A percentile compares a stretch with the other conserved stretches of the same genome.
phyloP scores from a whole-genome alignment of 2,888 invertebrate genomes.

The Drosophila buzzatii region DNA sequence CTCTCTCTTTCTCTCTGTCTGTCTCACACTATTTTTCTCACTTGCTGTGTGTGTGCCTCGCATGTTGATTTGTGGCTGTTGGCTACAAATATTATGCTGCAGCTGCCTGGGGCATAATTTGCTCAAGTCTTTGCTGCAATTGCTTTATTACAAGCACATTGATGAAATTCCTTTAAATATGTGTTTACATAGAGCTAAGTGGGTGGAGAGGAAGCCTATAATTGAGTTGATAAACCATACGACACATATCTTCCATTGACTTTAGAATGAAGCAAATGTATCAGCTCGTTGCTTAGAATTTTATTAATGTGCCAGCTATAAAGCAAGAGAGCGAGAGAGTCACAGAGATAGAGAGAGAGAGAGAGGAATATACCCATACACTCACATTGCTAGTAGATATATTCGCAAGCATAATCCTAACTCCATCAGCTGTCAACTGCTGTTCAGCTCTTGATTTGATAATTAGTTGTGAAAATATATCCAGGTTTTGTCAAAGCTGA shows the following conservation, averaged over 20 bases:
- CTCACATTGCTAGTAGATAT: background rate
- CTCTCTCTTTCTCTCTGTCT: background rate
- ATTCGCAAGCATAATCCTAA: background rate
- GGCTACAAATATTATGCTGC: constrained; percentile 15
- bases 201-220: background rate
- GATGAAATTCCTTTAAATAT: background rate
- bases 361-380: too few relatives aligned
- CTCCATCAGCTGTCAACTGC: background rate
- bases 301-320: background rate
- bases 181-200: background rate
- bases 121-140: constrained; percentile 18
- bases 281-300: background rate
- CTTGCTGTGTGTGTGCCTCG: constrained; percentile 3
- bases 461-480: constrained; percentile 7
- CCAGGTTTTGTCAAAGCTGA: background rate
- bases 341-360: background rate
- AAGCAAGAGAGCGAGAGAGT: background rate
- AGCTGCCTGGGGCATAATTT: constrained; percentile 5
- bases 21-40: background rate
- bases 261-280: too few relatives aligned
- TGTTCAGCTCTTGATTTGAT: background rate
- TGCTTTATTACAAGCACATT: constrained; percentile 16
- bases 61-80: constrained; percentile 36
- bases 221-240: background rate
- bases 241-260: background rate